Evolutionary conservation across 2,113 vertebrate species (phyloP), one percentile per base, ranked within the genome.

Genomic region (Trichechus manatus): DNA sequence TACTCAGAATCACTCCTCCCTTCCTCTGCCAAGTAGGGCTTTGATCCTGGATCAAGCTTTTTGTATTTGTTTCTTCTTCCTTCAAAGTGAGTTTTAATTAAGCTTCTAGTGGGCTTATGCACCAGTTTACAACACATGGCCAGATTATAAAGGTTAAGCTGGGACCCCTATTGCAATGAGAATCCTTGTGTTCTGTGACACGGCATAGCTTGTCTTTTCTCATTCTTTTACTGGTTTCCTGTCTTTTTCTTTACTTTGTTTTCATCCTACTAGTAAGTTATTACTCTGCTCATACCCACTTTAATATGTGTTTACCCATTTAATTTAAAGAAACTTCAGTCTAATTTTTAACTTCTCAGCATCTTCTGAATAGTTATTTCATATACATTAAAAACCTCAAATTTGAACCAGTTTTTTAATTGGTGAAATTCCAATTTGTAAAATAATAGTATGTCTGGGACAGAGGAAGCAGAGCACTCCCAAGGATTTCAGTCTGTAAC

Each of bases 281-380:
- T 89, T 86, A 93, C 23, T 89, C 89, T 77, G 27, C 64, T 89
- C 83, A n/a, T 86, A 47, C 56, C 44, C 9, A 19, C 33, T 87
- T 86, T 93, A 64, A 83, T 47, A 70, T 86, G 33, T 83, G 27
- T 86, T 81, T 95, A 82, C 29, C 61, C 39, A 68, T 80, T 95
- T 92, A 70, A 92, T 70, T 88, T 80, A 79, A 87, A 74, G 68
- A 72, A 84, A 42, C 7, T 96, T 59, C 64, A 70, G 25, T 85
- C 33, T 87, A 50, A 61, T 81, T 72, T 94, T 80, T 93, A 95
- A 90, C 13, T 50, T 85, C 63, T 0, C 64, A 8, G 25, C 29
- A 94, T 94, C 63, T 85, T 92, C 72, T 85, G 47, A 89, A 11
- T 85, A 61, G 23, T 92, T 77, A 86, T 87, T 87, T 92, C 61